Conservation (phyloP, 2,888 invertebrate species). For the Mythimna lalbum region DNA sequence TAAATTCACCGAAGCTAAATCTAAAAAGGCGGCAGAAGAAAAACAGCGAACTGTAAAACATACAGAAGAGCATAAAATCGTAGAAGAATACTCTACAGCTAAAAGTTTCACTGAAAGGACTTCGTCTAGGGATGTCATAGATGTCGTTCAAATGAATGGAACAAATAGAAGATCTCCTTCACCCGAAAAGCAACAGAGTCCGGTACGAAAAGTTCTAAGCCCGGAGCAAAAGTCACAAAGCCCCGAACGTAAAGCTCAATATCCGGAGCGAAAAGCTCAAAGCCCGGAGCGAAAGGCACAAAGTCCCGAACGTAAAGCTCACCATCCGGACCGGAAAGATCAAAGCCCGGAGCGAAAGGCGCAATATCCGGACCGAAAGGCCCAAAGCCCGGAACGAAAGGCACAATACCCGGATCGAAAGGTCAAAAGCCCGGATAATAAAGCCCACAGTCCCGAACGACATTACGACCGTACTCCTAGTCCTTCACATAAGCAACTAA, state of each 20-base stretch:
- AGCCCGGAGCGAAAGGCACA: conserved; percentile 10
- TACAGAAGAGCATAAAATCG: conserved; percentile 68
- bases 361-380: neutral
- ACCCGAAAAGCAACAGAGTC: conserved; percentile 74
- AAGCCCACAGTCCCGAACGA: conserved; percentile 63
- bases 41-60: conserved; percentile 67
- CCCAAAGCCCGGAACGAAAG: conserved; percentile 8
- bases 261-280: neutral
- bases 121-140: conserved; percentile 80
- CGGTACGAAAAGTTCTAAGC: conserved; percentile 64
- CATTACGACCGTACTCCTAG: conserved; percentile 77
- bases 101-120: conserved; percentile 75
- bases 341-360: conserved; percentile 27
- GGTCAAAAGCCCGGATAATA: conserved; percentile 66
- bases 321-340: conserved; percentile 67
- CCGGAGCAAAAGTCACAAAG: conserved; percentile 62
- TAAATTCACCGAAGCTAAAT: conserved; percentile 73
- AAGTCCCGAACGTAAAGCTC: conserved; percentile 5
- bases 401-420: conserved; percentile 11
- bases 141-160: conserved; percentile 77
- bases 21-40: conserved; percentile 69
- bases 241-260: conserved; percentile 4
- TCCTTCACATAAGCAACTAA: conserved; percentile 77
- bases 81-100: conserved; percentile 72
- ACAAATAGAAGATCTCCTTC: conserved; percentile 77